A percentile compares a stretch with the other conserved stretches of the same genome.
Conservation (phyloP, 2,797 vertebrate genomes). For the Chelon labrosus region DNA sequence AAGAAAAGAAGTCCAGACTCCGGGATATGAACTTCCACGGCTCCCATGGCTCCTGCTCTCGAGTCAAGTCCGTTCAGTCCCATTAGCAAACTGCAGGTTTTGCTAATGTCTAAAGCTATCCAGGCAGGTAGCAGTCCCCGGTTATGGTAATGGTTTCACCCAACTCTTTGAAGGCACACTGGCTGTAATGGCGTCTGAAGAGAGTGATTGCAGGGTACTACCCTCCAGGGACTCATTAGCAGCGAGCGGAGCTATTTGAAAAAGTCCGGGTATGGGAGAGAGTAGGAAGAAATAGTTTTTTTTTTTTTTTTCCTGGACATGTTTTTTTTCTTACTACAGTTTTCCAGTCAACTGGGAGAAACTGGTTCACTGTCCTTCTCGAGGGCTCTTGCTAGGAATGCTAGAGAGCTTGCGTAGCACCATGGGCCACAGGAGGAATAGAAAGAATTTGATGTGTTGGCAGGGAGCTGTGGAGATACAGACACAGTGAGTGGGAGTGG, state of each 20-base stretch:
- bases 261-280: constrained; percentile 47
- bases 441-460: constrained; percentile 57
- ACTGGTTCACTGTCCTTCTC: constrained; percentile 47
- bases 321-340: constrained; percentile 26
- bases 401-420: constrained; percentile 56
- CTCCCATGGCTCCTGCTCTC: constrained; percentile 60
- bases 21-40: constrained; percentile 51
- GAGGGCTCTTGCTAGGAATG: constrained; percentile 42
- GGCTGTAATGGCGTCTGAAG: constrained; percentile 74
- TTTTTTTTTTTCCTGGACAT: constrained; percentile 15
- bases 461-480: constrained; percentile 45
- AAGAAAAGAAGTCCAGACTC: constrained; percentile 53
- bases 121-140: constrained; percentile 72
- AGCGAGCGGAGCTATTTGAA: constrained; percentile 70
- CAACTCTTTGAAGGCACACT: constrained; percentile 74
- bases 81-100: constrained; percentile 68
- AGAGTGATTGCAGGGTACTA: constrained; percentile 68
- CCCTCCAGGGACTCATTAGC: constrained; percentile 81
- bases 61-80: constrained; percentile 59
- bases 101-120: constrained; percentile 61
- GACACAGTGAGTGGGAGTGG: constrained; percentile 17
- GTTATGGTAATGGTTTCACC: constrained; percentile 66
- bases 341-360: constrained; percentile 47
- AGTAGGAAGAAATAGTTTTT: constrained; percentile 8
- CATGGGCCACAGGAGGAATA: constrained; percentile 45